These are phyloP conservation scores for Calosoma granatense DNA, from an alignment of 1,140 invertebrate genomes.

Conservation along the genomic window DNA sequence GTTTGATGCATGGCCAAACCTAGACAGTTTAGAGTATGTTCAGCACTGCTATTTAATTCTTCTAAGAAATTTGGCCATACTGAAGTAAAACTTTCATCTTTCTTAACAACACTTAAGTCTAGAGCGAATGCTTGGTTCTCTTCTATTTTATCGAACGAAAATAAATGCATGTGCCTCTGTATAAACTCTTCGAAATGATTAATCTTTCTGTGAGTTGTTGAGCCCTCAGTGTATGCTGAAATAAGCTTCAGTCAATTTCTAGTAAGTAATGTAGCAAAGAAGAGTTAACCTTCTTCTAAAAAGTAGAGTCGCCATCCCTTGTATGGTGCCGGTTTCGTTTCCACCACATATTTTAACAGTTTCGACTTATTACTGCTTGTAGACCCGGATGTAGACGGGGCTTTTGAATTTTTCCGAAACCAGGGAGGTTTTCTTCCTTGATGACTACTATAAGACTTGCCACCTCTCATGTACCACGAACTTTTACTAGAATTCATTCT, in stretches of 20 bases:
- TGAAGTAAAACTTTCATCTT: slow-evolving; percentile 45
- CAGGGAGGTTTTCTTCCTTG: not conserved
- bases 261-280: slow-evolving; percentile 14
- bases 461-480: not conserved
- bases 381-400: not conserved
- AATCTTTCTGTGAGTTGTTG: slow-evolving; percentile 39
- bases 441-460: not conserved
- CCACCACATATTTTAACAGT: not conserved
- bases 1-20: slow-evolving; percentile 63
- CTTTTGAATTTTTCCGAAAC: not conserved
- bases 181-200: slow-evolving; percentile 45
- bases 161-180: slow-evolving; percentile 38
- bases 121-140: slow-evolving; percentile 49
- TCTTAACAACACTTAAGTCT: slow-evolving; percentile 50
- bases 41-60: slow-evolving; percentile 54
- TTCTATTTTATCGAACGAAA: slow-evolving; percentile 49
- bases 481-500: not conserved
- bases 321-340: slow-evolving; percentile 33
- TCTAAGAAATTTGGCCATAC: slow-evolving; percentile 51
- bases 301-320: slow-evolving; percentile 60
- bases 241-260: slow-evolving; percentile 18
- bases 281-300: slow-evolving; percentile 45
- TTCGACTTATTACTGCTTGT: not conserved
- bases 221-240: slow-evolving; percentile 42
- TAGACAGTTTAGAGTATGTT: slow-evolving; percentile 50